Evolutionary conservation across 1,140 invertebrate species (phyloP).

Genomic region (Euura lappo): DNA sequence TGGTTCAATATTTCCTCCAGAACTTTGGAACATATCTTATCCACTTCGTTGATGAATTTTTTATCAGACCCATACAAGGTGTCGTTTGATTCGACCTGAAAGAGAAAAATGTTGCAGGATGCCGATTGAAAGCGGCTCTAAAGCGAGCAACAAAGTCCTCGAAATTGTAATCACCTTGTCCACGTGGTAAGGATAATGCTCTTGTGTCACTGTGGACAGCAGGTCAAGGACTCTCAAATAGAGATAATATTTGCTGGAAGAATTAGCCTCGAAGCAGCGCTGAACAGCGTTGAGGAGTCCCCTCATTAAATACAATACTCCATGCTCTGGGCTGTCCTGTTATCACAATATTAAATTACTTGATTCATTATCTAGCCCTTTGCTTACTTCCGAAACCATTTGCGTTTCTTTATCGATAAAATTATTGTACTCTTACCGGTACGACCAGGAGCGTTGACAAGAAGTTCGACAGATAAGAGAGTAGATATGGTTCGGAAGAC

Average conservation of each 20-base stretch:
- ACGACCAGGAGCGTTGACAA: constrained; percentile 85
- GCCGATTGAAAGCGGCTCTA: constrained; percentile 10
- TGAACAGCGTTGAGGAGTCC: constrained; percentile 77
- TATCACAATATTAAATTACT: constrained; percentile 17
- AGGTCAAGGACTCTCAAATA: constrained; percentile 78
- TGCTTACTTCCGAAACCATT: no score
- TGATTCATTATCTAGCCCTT: background rate
- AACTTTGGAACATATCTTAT: constrained; percentile 78
- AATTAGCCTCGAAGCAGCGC: constrained; percentile 71
- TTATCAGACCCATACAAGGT: constrained; percentile 88
- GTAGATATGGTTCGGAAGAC: constrained; percentile 74
- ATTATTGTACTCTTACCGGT: constrained; percentile 68
- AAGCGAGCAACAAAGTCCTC: constrained; percentile 5
- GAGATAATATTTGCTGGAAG: constrained; percentile 64
- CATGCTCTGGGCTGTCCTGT: constrained; percentile 86
- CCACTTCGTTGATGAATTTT: constrained; percentile 83
- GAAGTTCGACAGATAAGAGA: constrained; percentile 78
- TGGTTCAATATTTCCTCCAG: constrained; percentile 79
- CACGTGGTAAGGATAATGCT: constrained; percentile 82
- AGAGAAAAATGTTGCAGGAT: constrained; percentile 19
- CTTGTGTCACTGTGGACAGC: constrained; percentile 75
- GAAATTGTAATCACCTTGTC: constrained; percentile 68
- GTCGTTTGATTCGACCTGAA: constrained; percentile 91
- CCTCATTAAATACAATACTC: constrained; percentile 78
- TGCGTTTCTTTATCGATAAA: background rate